Conservation (phyloP, 1,140 invertebrate genomes). For the Holotrichia oblita region DNA sequence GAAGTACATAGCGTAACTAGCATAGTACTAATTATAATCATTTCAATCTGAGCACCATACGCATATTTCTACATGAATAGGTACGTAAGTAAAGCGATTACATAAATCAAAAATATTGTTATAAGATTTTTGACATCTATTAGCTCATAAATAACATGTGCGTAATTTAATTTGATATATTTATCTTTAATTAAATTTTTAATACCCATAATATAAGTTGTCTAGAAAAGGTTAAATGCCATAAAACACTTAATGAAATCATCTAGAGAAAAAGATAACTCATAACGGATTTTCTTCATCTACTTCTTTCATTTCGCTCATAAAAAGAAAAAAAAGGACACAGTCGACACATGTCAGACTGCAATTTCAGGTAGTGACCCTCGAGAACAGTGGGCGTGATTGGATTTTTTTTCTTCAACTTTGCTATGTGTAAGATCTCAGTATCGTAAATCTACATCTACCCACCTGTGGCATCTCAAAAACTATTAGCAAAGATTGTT, state of each 20-base stretch:
- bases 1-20: too few relatives aligned
- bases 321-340: slow-evolving; percentile 13
- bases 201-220: slow-evolving; percentile 35
- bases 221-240: slow-evolving; percentile 39
- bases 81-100: too few relatives aligned
- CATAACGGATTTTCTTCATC: slow-evolving; percentile 35
- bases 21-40: too few relatives aligned
- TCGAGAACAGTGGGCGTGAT: slow-evolving; percentile 33
- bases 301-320: slow-evolving; percentile 16
- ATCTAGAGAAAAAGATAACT: slow-evolving; percentile 38
- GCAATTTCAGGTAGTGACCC: slow-evolving; percentile 42
- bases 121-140: slow-evolving; percentile 34
- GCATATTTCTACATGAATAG: too few relatives aligned
- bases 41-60: too few relatives aligned
- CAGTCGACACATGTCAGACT: slow-evolving; percentile 39
- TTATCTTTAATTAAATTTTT: slow-evolving; percentile 41
- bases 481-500: slow-evolving; percentile 38
- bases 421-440: neutral
- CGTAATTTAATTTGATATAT: slow-evolving; percentile 40
- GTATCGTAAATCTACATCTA: slow-evolving; percentile 41
- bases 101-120: too few relatives aligned
- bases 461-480: slow-evolving; percentile 39
- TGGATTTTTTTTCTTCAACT: too few relatives aligned
- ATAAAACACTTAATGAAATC: slow-evolving; percentile 42
- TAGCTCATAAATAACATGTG: slow-evolving; percentile 34